Evolutionary conservation across 2,113 vertebrate genomes (phyloP), one percentile per base, ranked within the genome.

Genomic region (Galbula dea): DNA sequence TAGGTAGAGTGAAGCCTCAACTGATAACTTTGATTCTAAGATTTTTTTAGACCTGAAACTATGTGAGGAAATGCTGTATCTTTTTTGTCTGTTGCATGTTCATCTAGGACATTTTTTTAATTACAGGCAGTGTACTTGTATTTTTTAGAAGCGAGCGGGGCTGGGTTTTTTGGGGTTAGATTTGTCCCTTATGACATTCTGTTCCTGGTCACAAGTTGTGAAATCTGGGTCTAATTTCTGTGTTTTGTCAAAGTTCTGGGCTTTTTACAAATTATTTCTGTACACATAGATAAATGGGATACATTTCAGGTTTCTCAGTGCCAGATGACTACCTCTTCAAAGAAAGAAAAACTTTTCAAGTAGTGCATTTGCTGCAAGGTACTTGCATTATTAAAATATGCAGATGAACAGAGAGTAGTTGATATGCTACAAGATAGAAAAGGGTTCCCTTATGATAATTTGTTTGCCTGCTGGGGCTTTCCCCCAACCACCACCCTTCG

Each of bases 201-300:
- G n/a, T 71, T 95, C 57, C 77, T 22, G 36, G 26, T 86, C 46
- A 58, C 46, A 87, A 34, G 36, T 37, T 94, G 34, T 74, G 73
- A 90, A 90, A 81, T 90, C 65, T 92, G 73, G 7, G 37, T 86
- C 74, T 62, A 34, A 92, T 94, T 89, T 94, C 68, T 77, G 32
- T 74, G 16, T 83, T 61, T 39, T 75, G 57, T 68, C 48, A 57
- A 63, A 80, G 37, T 72, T 80, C 24, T 69, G 73, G 22, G 20
- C 22, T 83, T 55, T 80, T 80, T 32, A 45, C 36, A 10, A 61
- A 61, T 36, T 43, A 52, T 61, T n/a, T 83, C n/a, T 65, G 3
- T 80, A 52, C 0, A 0, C 30, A 22, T n/a, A 67, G 72, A 81
- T 91, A 75, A 83, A 77, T 78, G 36, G 29, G 14, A 12, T 80